Base-by-base conservation (phyloP, 2,797 vertebrate species). In the Clarias fuscus region DNA sequence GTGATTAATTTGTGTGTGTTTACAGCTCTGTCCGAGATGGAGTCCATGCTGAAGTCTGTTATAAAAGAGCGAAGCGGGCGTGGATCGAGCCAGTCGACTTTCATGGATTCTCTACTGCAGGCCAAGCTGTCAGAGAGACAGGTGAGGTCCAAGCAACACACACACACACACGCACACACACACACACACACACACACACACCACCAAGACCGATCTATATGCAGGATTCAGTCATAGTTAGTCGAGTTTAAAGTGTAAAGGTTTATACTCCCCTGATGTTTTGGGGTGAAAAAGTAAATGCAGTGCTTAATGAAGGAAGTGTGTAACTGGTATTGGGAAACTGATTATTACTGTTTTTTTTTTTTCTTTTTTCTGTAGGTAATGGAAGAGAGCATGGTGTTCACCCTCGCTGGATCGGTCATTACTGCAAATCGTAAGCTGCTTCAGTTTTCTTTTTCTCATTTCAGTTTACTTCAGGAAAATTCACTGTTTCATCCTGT, bases 351-450 rank as follows among this genome's bases (percentile, higher is more conserved):
- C 0, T 78, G 43, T 14, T 17, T 43, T n/a, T 14, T 43, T 75
- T 6, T 53, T n/a, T n/a, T n/a, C n/a, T n/a, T n/a, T n/a, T 88
- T 89, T 85, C 86, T 13, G 48, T 53, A 99, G 98, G 94, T 99
- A 89, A 94, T 98, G 92, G 98, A 99, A 93, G 98, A 99, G 91
- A 96, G 96, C 58, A 98, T 99, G 98, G 97, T 99, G 91, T 99
- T 99, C 93, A 97, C 96, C 84, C 90, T 99, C 91, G 96, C 97
- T 7, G 97, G 97, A 88, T 97, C 96, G 58, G 93, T 97, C 90
- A 97, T 99, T 92, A 96, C 98, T 8, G 98, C 98, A 86, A 98
- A 98, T 92, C 93, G 98, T 99, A 94, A 96, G 97, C 95, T 75
- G 40, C n/a, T 70, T 62, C 4, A 4, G 3, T 62, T 43, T 64